Evolutionary conservation across 1,140 invertebrate species (phyloP), one percentile per base, ranked within the genome.

Genomic region (Euwallacea fornicatus): DNA sequence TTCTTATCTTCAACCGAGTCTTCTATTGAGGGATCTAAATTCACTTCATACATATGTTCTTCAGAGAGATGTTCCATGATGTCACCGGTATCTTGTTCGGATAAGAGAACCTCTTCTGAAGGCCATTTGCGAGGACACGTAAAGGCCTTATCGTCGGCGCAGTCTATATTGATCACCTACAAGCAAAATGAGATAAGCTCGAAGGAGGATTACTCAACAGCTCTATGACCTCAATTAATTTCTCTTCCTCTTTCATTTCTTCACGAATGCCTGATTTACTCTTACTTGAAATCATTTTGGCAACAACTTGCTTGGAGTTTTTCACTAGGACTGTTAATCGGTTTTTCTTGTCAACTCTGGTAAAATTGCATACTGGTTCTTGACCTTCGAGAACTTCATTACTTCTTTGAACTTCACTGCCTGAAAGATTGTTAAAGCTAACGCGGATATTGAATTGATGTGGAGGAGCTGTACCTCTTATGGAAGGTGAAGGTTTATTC

Each of bases 251-350:
- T 43, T 72, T 63, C 55, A 62, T 68, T 21, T 61, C 60, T 10
- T 50, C 46, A n/a, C 61, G 61, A 4, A 63, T 8, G 1, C 42
- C 50, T 6, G 50, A 15, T 59, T 66, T 74, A 15, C 66, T 68
- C 3, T 77, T 75, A 47, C 54, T 72, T 42, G 56, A 43, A 6
- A 76, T 74, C 0, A 75, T 55, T 66, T 74, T 76, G 8, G 74
- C 68, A 13, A 76, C 47, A n/a, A 74, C 59, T 43, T 76, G 71
- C 56, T 77, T 78, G 41, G 77, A 77, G 55, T 76, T 75, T 63
- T 74, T 73, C 11, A 77, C 77, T 8, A 78, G 55, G 63, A 77
- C 76, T 9, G 75, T 78, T 4, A 77, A 69, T 16, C 77, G 70
- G 42, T 69, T 77, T 59, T 77, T 78, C 42, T 76, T 76, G 55